A percentile compares a stretch with the other conserved stretches of the same genome.
phyloP scores from a whole-genome alignment of 92 coral and sea anemone species.

The Zoanthus sansibaricus region DNA sequence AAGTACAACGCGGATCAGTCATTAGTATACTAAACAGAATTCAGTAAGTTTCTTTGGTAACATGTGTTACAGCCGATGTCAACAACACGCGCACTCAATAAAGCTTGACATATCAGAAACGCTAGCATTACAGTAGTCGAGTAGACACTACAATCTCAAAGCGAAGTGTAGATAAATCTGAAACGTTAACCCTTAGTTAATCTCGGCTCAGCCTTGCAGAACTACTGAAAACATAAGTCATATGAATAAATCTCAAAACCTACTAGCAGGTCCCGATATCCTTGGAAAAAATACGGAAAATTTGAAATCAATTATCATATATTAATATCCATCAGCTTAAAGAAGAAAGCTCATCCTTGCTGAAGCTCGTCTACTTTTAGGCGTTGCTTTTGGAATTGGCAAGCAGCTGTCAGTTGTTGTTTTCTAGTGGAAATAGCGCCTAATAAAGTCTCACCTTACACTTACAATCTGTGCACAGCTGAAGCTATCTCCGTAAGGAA shows the following conservation, averaged over 20 bases:
- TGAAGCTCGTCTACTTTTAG: constrained; percentile 32
- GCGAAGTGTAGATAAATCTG: not conserved
- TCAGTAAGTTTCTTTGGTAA: not conserved
- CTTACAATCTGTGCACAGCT: constrained; percentile 21
- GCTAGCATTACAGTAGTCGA: not conserved
- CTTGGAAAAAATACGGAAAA: not conserved
- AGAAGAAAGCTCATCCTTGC: not conserved
- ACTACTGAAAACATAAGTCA: not conserved
- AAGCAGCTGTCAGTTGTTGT: constrained; percentile 25
- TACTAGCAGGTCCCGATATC: not conserved
- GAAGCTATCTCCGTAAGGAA: not conserved
- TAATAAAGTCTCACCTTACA: constrained; percentile 1
- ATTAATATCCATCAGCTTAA: not conserved
- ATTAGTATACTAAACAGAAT: too few species aligned
- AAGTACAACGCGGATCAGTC: too few species aligned
- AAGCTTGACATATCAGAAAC: not conserved
- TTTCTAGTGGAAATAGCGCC: not conserved
- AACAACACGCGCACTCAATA: not conserved
- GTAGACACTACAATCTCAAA: not conserved
- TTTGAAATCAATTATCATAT: not conserved
- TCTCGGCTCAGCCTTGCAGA: not conserved
- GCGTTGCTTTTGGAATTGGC: constrained; percentile 11
- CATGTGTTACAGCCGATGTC: constrained; percentile 5
- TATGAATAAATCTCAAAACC: not conserved
- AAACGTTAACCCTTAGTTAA: not conserved